A percentile compares a stretch with the other conserved stretches of the same genome.
These are phyloP conservation scores for Luperina nickerlii DNA, from an alignment of 2,888 invertebrate genomes.

Conservation along the genomic window DNA sequence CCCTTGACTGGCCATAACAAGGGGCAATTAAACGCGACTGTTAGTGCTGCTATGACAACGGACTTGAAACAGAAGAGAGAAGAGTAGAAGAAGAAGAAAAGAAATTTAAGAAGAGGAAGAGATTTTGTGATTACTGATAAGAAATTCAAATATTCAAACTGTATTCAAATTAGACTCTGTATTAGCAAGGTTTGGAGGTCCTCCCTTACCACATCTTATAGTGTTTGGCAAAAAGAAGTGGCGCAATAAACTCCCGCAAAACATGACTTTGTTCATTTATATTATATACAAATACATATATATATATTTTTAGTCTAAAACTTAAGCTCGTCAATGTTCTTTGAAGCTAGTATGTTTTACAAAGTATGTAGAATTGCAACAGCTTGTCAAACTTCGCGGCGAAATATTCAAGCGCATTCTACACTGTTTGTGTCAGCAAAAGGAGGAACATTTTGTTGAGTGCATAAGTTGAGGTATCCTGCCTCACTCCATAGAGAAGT, in stretches of 20 bases:
- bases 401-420: constrained; percentile 18
- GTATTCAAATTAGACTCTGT: constrained; percentile 9
- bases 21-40: constrained; percentile 49
- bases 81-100: no score
- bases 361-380: constrained; percentile 15
- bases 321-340: constrained; percentile 6
- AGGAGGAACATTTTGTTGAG: neutral
- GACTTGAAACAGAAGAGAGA: constrained; percentile 1
- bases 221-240: neutral
- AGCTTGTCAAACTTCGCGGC: constrained; percentile 3
- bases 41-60: constrained; percentile 29
- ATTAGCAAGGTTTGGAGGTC: neutral
- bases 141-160: constrained; percentile 9
- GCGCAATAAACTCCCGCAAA: neutral
- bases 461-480: no score
- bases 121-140: neutral
- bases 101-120: neutral
- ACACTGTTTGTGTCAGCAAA: neutral
- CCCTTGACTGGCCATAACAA: constrained; percentile 50
- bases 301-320: neutral
- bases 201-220: neutral
- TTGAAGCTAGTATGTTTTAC: constrained; percentile 6
- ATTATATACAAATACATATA: no score
- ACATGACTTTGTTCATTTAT: neutral
- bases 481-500: no score